A percentile compares a stretch with the other conserved stretches of the same genome.
These are phyloP conservation scores for Hystrix cristata DNA, from an alignment of 2,113 vertebrate species.

Conservation along the genomic window DNA sequence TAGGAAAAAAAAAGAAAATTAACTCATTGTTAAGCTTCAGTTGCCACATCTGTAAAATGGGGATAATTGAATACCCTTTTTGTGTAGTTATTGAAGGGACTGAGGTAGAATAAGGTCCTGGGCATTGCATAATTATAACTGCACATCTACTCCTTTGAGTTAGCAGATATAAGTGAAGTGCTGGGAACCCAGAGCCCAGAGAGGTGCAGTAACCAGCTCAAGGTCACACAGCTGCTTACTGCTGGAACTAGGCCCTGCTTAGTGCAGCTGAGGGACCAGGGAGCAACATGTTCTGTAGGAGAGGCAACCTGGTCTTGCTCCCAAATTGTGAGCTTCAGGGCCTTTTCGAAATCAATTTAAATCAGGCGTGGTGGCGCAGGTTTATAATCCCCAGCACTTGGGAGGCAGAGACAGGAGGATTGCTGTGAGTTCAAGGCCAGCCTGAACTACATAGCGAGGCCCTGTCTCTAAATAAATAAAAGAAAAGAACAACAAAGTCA, in stretches of 20 bases:
- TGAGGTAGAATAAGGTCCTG: not conserved
- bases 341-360: not conserved
- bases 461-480: too few species aligned
- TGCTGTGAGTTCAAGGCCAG: too few species aligned
- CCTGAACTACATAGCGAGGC: too few species aligned
- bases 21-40: not conserved
- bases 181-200: conserved; percentile 44
- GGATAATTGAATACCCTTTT: not conserved
- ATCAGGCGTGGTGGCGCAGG: not conserved
- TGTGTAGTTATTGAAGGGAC: not conserved
- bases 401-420: too few species aligned
- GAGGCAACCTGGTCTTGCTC: not conserved
- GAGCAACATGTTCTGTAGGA: not conserved
- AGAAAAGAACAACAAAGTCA: too few species aligned
- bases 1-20: not conserved
- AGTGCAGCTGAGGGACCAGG: not conserved
- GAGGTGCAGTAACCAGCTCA: conserved; percentile 11
- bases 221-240: conserved; percentile 48
- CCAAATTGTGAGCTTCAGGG: not conserved
- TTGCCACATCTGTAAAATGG: not conserved
- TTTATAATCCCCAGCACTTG: not conserved
- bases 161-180: conserved; percentile 20
- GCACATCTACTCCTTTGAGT: conserved; percentile 7
- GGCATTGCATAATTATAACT: not conserved
- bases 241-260: not conserved